Percentiles rank a stretch among this genome's conserved stretches.
Conservation (phyloP, 2,797 vertebrate species). For the Amniataba percoides region DNA sequence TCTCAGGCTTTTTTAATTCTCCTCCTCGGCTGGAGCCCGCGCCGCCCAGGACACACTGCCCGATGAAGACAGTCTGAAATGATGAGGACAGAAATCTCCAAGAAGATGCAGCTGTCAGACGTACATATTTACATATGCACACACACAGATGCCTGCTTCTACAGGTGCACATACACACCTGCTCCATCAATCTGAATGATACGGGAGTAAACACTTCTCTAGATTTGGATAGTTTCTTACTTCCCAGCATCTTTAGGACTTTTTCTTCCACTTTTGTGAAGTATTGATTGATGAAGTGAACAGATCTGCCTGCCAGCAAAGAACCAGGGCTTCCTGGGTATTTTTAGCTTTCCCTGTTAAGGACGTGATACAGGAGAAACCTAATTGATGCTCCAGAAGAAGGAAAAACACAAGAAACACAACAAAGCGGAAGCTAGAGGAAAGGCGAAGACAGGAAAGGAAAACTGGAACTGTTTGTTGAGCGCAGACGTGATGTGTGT, state of each 20-base stretch:
- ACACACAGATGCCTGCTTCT: not conserved
- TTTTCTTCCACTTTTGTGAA: constrained; percentile 17
- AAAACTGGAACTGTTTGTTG: constrained; percentile 30
- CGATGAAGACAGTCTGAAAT: constrained; percentile 42
- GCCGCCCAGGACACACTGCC: constrained; percentile 21
- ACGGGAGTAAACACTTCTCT: constrained; percentile 1
- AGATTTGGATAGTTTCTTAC: constrained; percentile 8
- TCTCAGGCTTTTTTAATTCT: constrained; percentile 53
- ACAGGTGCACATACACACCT: not conserved
- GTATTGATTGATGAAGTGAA: constrained; percentile 54
- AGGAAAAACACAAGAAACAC: constrained; percentile 19
- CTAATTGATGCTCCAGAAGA: constrained; percentile 64
- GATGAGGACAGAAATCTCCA: constrained; percentile 3
- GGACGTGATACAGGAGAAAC: constrained; percentile 53
- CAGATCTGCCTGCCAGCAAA: constrained; percentile 47
- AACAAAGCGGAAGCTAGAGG: constrained; percentile 35
- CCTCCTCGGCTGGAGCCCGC: constrained; percentile 31
- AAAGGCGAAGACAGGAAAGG: constrained; percentile 44
- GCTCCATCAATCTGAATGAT: not conserved
- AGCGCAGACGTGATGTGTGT: constrained; percentile 2
- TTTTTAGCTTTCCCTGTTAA: constrained; percentile 63
- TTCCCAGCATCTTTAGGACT: constrained; percentile 3
- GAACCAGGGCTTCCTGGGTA: constrained; percentile 54
- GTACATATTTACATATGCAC: not conserved
- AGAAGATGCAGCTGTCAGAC: not conserved